phyloP scores from a whole-genome alignment of 1,140 invertebrate genomes.

The Berghia stephanieae region DNA sequence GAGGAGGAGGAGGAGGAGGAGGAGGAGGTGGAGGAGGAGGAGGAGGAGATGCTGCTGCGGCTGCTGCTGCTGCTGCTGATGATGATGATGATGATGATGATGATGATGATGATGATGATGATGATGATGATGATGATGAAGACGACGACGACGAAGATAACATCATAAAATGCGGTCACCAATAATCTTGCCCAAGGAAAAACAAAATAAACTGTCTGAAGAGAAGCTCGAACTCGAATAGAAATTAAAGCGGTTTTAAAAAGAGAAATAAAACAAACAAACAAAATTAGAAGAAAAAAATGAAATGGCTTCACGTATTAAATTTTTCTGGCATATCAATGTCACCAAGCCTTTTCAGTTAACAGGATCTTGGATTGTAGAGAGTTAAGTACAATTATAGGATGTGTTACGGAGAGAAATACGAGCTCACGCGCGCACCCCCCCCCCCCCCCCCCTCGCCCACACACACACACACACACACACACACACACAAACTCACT shows the following conservation, averaged over 20 bases:
- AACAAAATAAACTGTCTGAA: not conserved
- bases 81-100: slow-evolving; percentile 49
- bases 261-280: not conserved
- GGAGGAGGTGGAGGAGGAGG: slow-evolving; percentile 17
- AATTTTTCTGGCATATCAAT: not conserved
- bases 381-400: too few relatives aligned
- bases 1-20: slow-evolving; percentile 13
- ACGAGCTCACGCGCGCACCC: not conserved
- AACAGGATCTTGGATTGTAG: too few relatives aligned
- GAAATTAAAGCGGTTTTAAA: not conserved
- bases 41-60: not conserved
- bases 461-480: slow-evolving; percentile 19
- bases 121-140: slow-evolving; percentile 21
- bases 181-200: not conserved
- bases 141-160: not conserved
- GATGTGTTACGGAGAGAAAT: not conserved
- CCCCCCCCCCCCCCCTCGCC: too few relatives aligned
- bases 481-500: slow-evolving; percentile 14
- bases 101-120: slow-evolving; percentile 45
- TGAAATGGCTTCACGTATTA: not conserved
- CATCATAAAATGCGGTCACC: not conserved
- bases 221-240: not conserved
- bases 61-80: slow-evolving; percentile 31
- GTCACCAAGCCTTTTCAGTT: too few relatives aligned
- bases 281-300: not conserved